phyloP scores from a whole-genome alignment of 2,888 invertebrate genomes.

The Oscheius sp. region DNA sequence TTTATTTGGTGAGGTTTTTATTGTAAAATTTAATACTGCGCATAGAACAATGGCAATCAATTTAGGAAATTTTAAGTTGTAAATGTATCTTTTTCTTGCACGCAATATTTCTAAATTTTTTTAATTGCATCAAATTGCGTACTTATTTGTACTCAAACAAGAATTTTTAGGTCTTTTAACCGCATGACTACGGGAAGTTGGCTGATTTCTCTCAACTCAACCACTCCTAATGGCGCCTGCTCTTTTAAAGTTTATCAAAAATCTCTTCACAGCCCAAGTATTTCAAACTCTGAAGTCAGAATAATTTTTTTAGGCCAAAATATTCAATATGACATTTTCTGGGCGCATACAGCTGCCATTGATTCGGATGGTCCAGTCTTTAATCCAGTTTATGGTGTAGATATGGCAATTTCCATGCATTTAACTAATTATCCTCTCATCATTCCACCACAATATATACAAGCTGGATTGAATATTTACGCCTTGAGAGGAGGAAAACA shows the following conservation, averaged over 20 bases:
- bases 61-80: background rate
- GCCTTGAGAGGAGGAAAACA: slow-evolving; percentile 44
- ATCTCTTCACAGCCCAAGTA: slow-evolving; percentile 38
- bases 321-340: slow-evolving; percentile 45
- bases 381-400: slow-evolving; percentile 34
- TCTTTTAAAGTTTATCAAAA: slow-evolving; percentile 51
- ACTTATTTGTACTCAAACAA: too few relatives aligned
- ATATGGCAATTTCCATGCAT: slow-evolving; percentile 16
- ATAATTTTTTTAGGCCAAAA: slow-evolving; percentile 10
- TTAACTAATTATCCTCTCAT: slow-evolving; percentile 41
- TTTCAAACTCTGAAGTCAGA: background rate
- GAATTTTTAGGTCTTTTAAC: slow-evolving; percentile 6
- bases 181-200: slow-evolving; percentile 46
- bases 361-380: slow-evolving; percentile 35
- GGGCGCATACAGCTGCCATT: slow-evolving; percentile 39
- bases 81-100: too few relatives aligned
- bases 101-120: too few relatives aligned
- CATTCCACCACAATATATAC: slow-evolving; percentile 40
- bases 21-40: too few relatives aligned
- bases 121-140: background rate
- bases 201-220: slow-evolving; percentile 42
- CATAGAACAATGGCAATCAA: background rate
- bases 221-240: slow-evolving; percentile 36
- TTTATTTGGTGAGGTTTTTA: slow-evolving; percentile 52
- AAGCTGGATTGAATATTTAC: slow-evolving; percentile 50